These are phyloP conservation scores for Macrotrachela quadricornifera DNA, from an alignment of 1,140 invertebrate species.

Conservation along the genomic window DNA sequence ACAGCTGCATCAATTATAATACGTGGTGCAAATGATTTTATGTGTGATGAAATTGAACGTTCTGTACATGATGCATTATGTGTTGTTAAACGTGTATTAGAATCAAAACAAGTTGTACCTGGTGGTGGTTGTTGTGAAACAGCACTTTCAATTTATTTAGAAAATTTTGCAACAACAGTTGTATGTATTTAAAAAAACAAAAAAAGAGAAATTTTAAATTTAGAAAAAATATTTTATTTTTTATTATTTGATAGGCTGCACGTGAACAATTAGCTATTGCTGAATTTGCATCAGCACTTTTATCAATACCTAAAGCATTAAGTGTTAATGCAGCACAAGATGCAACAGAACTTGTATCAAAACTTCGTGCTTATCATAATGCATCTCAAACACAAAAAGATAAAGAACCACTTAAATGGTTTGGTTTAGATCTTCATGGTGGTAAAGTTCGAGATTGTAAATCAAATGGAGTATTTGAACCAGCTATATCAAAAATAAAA, in stretches of 20 bases:
- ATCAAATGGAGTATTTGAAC: conserved; percentile 83
- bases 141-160: conserved; percentile 86
- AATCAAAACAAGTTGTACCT: conserved; percentile 79
- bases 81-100: conserved; percentile 81
- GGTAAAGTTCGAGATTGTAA: conserved; percentile 74
- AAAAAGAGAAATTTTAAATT: too few species aligned
- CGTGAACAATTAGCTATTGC: conserved; percentile 94
- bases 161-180: conserved; percentile 93
- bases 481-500: conserved; percentile 92
- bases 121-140: conserved; percentile 95
- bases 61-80: conserved; percentile 90
- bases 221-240: too few species aligned
- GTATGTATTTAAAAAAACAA: too few species aligned
- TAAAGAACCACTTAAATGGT: conserved; percentile 74
- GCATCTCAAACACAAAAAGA: conserved; percentile 81
- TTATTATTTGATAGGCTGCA: conserved; percentile 43
- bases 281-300: conserved; percentile 83
- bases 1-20: conserved; percentile 82
- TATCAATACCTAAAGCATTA: conserved; percentile 93
- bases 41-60: conserved; percentile 98
- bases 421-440: conserved; percentile 65
- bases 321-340: conserved; percentile 95
- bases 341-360: conserved; percentile 83
- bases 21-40: conserved; percentile 90
- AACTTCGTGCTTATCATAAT: conserved; percentile 90